Evolutionary conservation across 2,888 invertebrate species (phyloP), one percentile per base, ranked within the genome.

Genomic region (Apomyelois bistriatella): DNA sequence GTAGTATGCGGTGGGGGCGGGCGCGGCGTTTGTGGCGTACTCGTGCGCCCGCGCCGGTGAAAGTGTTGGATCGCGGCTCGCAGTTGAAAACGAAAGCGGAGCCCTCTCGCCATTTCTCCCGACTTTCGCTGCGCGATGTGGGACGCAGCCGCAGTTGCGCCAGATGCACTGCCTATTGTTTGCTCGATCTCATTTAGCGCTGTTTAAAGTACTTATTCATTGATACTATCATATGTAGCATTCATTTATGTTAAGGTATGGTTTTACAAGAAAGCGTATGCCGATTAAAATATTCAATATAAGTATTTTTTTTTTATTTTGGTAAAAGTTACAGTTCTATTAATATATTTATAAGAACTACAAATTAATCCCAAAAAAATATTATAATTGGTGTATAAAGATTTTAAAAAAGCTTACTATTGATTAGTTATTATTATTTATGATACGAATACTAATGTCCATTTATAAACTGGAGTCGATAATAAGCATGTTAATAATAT

Each of bases 21-120:
- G 68, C 68, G 72, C 72, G 80, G 62, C 81, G 84, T 83, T 86
- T 85, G 72, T 72, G 80, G 63, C 80, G 74, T 22, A 22, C 77
- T 79, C 72, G 68, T 78, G 81, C 80, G 74, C 80, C 77, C 64
- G 79, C 76, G 79, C 68, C 68, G 86, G 88, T 81, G 89, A 89
- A 89, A 90, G 89, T 87, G 88, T 86, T 76, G 79, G n/a, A n/a
- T n/a, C 73, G 78, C 77, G 71, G 73, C 77, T 74, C 79, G 72
- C 83, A 77, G 76, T 85, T 86, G 90, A 90, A 90, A 90, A 86
- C 86, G 90, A 89, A 89, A 89, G 89, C 87, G 76, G 86, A 82
- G 85, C 88, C 86, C 85, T 86, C 86, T 88, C 86, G 88, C 88
- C 89, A 86, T 89, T 90, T 89, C 89, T 87, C 89, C 85, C 66